phyloP scores from a whole-genome alignment of 2,113 vertebrate species.

The Pterocles orientalis region DNA sequence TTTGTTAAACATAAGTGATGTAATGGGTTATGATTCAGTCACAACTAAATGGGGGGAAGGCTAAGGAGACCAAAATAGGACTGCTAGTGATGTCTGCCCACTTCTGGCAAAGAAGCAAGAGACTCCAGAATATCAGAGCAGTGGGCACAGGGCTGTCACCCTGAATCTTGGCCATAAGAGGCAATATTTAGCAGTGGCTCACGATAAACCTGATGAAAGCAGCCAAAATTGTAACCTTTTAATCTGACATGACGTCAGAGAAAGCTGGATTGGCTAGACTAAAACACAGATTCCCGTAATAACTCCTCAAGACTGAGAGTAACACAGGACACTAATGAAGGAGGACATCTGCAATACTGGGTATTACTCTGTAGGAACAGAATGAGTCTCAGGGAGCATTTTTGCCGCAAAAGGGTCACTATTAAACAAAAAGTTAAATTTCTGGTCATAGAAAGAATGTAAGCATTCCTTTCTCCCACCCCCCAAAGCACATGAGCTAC shows the following conservation, averaged over 20 bases:
- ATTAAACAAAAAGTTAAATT: neutral
- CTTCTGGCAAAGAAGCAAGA: neutral
- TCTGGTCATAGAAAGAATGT: neutral
- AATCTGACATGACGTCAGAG: neutral
- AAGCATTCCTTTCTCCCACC: neutral
- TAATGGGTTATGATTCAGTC: neutral
- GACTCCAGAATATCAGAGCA: neutral
- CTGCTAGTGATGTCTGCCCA: neutral
- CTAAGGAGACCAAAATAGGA: neutral
- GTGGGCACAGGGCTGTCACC: neutral
- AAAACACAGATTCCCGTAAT: neutral
- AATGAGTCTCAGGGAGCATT: neutral
- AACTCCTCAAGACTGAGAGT: neutral
- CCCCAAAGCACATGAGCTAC: neutral
- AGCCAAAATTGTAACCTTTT: neutral
- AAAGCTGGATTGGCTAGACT: neutral
- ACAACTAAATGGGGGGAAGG: neutral
- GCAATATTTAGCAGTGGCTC: neutral
- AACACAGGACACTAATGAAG: neutral
- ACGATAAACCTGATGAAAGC: neutral
- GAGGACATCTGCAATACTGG: neutral
- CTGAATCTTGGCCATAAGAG: neutral
- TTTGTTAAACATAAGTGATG: neutral
- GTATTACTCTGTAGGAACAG: neutral
- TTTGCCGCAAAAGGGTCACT: neutral